Percentiles rank a stretch among this genome's conserved stretches.
Evolutionary conservation across 1,140 invertebrate genomes (phyloP).

Genomic region (Pteromalus puparum): DNA sequence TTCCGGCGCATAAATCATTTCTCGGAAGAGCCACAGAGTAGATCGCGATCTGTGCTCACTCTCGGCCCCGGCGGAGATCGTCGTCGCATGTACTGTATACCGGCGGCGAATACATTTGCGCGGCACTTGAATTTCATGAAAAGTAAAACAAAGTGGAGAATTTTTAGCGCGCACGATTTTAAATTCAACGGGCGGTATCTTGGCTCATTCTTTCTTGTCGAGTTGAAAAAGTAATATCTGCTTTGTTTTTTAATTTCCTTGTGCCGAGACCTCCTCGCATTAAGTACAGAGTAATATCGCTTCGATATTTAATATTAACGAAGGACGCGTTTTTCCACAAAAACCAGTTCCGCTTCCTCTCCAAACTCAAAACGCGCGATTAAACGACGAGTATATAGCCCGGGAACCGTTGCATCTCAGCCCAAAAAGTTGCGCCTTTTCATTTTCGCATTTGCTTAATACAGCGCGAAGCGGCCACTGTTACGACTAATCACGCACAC

Average conservation of each 20-base stretch:
- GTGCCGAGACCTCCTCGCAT: too few relatives aligned
- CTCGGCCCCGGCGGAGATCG: too few relatives aligned
- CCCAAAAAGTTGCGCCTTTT: neutral
- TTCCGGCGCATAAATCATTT: neutral
- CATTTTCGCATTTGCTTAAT: conserved; percentile 31
- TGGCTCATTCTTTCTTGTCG: too few relatives aligned
- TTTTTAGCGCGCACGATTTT: neutral
- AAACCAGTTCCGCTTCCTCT: too few relatives aligned
- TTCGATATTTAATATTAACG: too few relatives aligned
- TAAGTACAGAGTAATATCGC: too few relatives aligned
- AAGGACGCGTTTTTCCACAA: too few relatives aligned
- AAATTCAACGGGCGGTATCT: neutral
- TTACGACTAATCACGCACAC: conserved; percentile 6
- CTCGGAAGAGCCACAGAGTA: neutral
- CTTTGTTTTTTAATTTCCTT: too few relatives aligned
- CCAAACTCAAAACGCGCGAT: neutral
- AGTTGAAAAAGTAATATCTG: neutral
- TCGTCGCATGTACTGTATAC: neutral
- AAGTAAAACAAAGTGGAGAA: conserved; percentile 32
- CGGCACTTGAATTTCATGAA: conserved; percentile 44
- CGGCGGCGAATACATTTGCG: neutral
- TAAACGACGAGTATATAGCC: neutral
- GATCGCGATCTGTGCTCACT: neutral
- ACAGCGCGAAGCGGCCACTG: neutral
- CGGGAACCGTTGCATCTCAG: neutral